Percentiles rank a stretch among this genome's conserved stretches.
phyloP scores from a whole-genome alignment of 1,140 invertebrate species.

The Thaumetopoea pityocampa region DNA sequence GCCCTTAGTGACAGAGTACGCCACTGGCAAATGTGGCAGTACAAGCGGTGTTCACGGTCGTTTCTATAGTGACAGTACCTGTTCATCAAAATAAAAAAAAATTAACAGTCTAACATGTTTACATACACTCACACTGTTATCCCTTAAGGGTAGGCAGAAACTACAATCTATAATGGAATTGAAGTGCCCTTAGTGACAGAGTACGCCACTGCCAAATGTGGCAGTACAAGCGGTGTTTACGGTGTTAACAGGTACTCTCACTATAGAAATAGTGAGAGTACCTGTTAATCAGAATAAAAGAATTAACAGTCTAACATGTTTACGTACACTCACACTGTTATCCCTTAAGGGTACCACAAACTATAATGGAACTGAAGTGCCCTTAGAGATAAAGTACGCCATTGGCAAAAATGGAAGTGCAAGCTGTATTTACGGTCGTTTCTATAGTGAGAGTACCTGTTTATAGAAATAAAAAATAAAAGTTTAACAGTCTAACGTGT shows the following conservation, averaged over 20 bases:
- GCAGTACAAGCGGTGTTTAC: slow-evolving; percentile 26
- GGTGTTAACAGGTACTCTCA: no score
- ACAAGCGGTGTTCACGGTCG: slow-evolving; percentile 15
- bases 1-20: slow-evolving; percentile 15
- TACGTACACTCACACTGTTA: no score
- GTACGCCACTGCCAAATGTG: slow-evolving; percentile 30
- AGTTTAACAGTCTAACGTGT: no score
- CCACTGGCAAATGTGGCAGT: slow-evolving; percentile 36
- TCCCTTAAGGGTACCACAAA: no score
- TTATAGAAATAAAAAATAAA: slow-evolving; percentile 18
- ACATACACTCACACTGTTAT: no score
- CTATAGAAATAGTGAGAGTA: slow-evolving; percentile 28
- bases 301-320: no score
- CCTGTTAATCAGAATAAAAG: slow-evolving; percentile 25
- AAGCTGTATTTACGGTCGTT: slow-evolving; percentile 15
- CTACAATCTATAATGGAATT: slow-evolving; percentile 56
- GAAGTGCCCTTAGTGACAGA: slow-evolving; percentile 21
- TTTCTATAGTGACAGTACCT: slow-evolving; percentile 29
- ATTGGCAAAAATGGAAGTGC: slow-evolving; percentile 35
- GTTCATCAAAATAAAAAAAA: slow-evolving; percentile 18
- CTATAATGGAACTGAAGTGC: slow-evolving; percentile 50
- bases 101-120: no score
- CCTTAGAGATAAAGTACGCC: slow-evolving; percentile 14
- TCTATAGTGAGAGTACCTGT: slow-evolving; percentile 30
- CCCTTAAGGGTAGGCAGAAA: no score